These are phyloP conservation scores for Pteria penguin DNA, from an alignment of 2,888 invertebrate species.

Conservation along the genomic window DNA sequence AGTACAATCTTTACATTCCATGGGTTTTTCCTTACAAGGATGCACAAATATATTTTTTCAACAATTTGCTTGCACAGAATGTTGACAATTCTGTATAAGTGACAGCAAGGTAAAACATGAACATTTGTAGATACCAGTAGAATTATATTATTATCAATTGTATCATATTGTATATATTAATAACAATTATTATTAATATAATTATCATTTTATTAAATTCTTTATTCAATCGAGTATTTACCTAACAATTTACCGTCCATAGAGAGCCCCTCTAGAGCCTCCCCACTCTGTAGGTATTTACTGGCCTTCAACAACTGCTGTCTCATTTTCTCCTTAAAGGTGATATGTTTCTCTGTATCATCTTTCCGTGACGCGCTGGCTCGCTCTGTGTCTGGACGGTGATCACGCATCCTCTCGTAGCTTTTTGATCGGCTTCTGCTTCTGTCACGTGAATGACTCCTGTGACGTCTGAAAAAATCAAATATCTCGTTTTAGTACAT, in stretches of 20 bases:
- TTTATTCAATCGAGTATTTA: slow-evolving; percentile 25
- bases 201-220: too few relatives aligned
- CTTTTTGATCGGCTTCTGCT: slow-evolving; percentile 50
- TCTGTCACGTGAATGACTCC: slow-evolving; percentile 28
- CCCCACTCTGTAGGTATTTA: slow-evolving; percentile 57
- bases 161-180: too few relatives aligned
- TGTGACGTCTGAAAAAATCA: slow-evolving; percentile 8
- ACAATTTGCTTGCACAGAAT: too few relatives aligned
- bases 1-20: too few relatives aligned
- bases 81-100: too few relatives aligned
- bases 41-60: too few relatives aligned
- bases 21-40: too few relatives aligned
- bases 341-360: slow-evolving; percentile 63
- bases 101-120: too few relatives aligned
- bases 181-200: too few relatives aligned
- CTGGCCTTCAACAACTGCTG: slow-evolving; percentile 72
- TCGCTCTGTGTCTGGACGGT: slow-evolving; percentile 37
- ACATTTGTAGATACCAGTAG: too few relatives aligned
- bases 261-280: slow-evolving; percentile 24
- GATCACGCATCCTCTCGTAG: slow-evolving; percentile 37
- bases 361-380: slow-evolving; percentile 30
- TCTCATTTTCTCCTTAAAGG: slow-evolving; percentile 77
- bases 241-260: slow-evolving; percentile 33
- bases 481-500: too few relatives aligned
- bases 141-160: too few relatives aligned